Conservation (phyloP, 2,797 vertebrate genomes). For the Forpus xanthops region DNA sequence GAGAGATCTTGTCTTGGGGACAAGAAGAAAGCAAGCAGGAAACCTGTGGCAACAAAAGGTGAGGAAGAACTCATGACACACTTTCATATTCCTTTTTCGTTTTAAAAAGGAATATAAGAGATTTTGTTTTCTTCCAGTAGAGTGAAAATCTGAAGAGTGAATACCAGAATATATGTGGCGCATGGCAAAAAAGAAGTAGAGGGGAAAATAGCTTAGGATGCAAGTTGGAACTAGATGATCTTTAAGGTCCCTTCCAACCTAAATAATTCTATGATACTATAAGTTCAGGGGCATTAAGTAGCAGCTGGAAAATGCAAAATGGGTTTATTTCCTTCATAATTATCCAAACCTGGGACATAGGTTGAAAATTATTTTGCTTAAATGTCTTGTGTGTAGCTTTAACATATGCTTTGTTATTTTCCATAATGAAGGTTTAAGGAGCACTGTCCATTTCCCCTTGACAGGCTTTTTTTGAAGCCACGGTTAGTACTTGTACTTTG, state of each 20-base stretch:
- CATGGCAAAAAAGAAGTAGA: neutral
- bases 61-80: neutral
- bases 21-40: neutral
- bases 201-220: accelerated
- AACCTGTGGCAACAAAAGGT: neutral
- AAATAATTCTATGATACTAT: neutral
- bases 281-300: neutral
- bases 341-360: neutral
- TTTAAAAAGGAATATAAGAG: neutral
- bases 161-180: neutral
- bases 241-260: neutral
- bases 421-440: neutral
- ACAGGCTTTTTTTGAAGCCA: neutral
- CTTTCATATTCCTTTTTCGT: neutral
- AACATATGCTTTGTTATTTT: neutral
- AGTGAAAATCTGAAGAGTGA: neutral
- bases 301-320: neutral
- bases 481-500: neutral
- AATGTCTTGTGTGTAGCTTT: neutral
- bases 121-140: neutral
- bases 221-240: neutral
- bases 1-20: neutral
- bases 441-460: neutral
- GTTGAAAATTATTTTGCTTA: neutral
- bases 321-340: neutral